Conservation (phyloP, 2,113 vertebrate species). For the Erinaceus europaeus region DNA sequence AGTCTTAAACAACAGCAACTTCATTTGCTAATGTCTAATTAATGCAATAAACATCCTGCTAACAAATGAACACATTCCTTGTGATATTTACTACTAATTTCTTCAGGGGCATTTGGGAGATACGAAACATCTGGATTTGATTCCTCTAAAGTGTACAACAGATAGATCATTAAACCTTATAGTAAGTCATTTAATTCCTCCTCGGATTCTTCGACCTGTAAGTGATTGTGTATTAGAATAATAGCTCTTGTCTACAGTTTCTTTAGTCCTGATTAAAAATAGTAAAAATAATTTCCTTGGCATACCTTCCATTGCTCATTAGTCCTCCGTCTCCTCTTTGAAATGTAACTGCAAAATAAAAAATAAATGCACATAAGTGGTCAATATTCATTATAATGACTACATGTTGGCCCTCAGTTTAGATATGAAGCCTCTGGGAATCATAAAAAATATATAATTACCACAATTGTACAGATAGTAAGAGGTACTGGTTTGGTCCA, state of each 20-base stretch:
- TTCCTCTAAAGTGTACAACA: slow-evolving; percentile 82
- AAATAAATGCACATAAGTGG: slow-evolving; percentile 38
- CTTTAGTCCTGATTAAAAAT: slow-evolving; percentile 66
- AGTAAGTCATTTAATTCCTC: slow-evolving; percentile 78
- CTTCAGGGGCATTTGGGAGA: slow-evolving; percentile 86
- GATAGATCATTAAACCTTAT: slow-evolving; percentile 81
- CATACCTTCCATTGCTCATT: slow-evolving; percentile 99
- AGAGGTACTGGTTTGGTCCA: slow-evolving; percentile 42
- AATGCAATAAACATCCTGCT: slow-evolving; percentile 94
- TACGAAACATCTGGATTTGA: slow-evolving; percentile 92
- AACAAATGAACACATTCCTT: slow-evolving; percentile 93
- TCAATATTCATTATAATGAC: slow-evolving; percentile 79
- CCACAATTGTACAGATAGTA: slow-evolving; percentile 57
- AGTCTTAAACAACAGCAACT: slow-evolving; percentile 90
- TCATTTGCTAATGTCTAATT: slow-evolving; percentile 99
- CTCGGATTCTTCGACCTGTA: slow-evolving; percentile 70
- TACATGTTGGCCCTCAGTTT: slow-evolving; percentile 54
- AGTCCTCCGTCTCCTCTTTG: slow-evolving; percentile 98
- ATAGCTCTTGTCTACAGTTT: slow-evolving; percentile 50
- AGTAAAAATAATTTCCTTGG: slow-evolving; percentile 61
- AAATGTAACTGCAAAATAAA: slow-evolving; percentile 91
- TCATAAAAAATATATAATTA: slow-evolving; percentile 70
- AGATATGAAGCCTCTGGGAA: slow-evolving; percentile 44
- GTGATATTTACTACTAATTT: slow-evolving; percentile 85
- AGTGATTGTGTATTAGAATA: slow-evolving; percentile 64